A percentile compares a stretch with the other conserved stretches of the same genome.
Conservation (phyloP, 2,888 invertebrate species). For the Brachypalpus laphriformis region DNA sequence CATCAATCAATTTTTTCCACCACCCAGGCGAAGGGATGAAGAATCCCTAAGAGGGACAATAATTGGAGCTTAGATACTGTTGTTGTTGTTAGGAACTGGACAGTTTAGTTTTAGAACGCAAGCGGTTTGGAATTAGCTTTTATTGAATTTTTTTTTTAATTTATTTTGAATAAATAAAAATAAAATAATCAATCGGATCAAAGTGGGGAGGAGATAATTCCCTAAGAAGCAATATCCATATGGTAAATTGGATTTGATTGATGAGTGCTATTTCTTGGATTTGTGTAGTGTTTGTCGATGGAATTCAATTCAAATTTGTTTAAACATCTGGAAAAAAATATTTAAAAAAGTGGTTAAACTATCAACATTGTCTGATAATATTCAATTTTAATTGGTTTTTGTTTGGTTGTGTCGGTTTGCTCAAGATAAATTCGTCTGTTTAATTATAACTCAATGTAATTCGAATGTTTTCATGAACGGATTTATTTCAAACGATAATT, state of each 20-base stretch:
- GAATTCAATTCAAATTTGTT: no score
- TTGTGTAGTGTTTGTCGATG: background rate
- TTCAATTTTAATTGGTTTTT: background rate
- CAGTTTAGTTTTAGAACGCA: slow-evolving; percentile 47
- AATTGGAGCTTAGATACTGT: slow-evolving; percentile 20
- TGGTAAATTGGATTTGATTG: slow-evolving; percentile 37
- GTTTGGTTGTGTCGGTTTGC: background rate
- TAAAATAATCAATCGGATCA: background rate
- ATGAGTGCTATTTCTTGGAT: background rate
- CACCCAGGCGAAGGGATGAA: background rate
- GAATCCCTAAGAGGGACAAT: slow-evolving; percentile 14
- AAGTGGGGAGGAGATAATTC: background rate
- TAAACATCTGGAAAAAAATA: no score
- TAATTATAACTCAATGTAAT: background rate
- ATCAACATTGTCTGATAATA: background rate
- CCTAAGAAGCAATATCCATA: slow-evolving; percentile 36
- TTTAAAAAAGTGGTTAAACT: background rate
- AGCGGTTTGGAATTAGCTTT: slow-evolving; percentile 13
- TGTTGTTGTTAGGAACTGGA: slow-evolving; percentile 34
- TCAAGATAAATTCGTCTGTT: background rate
- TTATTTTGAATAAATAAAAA: slow-evolving; percentile 22
- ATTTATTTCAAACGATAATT: background rate
- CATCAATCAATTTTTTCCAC: slow-evolving; percentile 18
- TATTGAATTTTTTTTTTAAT: background rate
- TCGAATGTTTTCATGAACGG: background rate